Evolutionary conservation across 2,797 vertebrate genomes (phyloP).

Genomic region (Hydrocynus forskahlii): DNA sequence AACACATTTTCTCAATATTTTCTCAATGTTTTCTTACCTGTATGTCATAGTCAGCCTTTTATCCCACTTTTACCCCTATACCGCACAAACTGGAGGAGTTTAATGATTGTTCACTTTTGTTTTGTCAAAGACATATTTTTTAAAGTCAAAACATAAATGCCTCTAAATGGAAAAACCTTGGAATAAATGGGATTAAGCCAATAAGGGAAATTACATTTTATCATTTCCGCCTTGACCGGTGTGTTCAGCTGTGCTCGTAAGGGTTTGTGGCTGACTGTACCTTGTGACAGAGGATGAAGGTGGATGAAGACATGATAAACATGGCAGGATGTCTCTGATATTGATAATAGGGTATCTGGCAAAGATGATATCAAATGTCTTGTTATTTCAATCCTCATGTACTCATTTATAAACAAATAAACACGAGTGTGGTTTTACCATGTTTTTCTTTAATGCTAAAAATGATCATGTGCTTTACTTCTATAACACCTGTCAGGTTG

Average conservation of each 20-base stretch:
- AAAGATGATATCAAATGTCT: too few relatives aligned
- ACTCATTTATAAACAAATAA: too few relatives aligned
- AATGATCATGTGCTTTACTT: background rate
- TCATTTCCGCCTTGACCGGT: background rate
- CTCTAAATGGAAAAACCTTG: background rate
- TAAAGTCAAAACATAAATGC: background rate
- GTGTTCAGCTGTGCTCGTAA: conserved; percentile 9
- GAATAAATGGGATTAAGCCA: background rate
- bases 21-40: too few relatives aligned
- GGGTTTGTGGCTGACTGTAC: background rate
- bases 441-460: background rate
- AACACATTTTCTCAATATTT: too few relatives aligned
- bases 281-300: conserved; percentile 17
- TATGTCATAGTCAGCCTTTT: too few relatives aligned
- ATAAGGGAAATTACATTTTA: conserved; percentile 27
- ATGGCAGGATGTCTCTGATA: background rate
- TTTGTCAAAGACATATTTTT: background rate
- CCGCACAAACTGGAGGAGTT: too few relatives aligned
- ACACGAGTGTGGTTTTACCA: too few relatives aligned
- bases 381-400: too few relatives aligned
- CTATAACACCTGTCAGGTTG: too few relatives aligned
- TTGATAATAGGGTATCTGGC: background rate
- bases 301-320: background rate
- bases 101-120: background rate
- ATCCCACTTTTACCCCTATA: too few relatives aligned